phyloP scores from a whole-genome alignment of 1,140 invertebrate species.

The Drosophila melanogaster region Release_6_plus_ISO1_MT NT_033779.5:8031501-8032000 shows the following conservation, averaged over 20 bases:
- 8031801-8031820: not conserved
- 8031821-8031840: constrained; percentile 19
- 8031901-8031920: constrained; percentile 30
- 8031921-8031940: constrained; percentile 40
- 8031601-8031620: constrained; percentile 22
- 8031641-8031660: constrained; percentile 3
- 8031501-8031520: constrained; percentile 8
- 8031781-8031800: constrained; percentile 60
- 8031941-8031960: constrained; percentile 19
- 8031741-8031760: constrained; percentile 19
- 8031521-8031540: constrained; percentile 39
- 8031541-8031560: constrained; percentile 51
- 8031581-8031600: constrained; percentile 27
- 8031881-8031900: constrained; percentile 37
- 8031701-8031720: constrained; percentile 34
- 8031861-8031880: constrained; percentile 46
- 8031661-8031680: not conserved
- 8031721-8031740: constrained; percentile 36
- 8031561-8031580: constrained; percentile 30
- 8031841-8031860: constrained; percentile 59
- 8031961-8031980: constrained; percentile 77
- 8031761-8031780: constrained; percentile 28
- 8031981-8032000: constrained; percentile 76
- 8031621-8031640: constrained; percentile 10
- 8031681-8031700: constrained; percentile 35